A percentile compares a stretch with the other conserved stretches of the same genome.
Conservation (phyloP, 2,797 vertebrate species). For the Pogonophryne albipinna region DNA sequence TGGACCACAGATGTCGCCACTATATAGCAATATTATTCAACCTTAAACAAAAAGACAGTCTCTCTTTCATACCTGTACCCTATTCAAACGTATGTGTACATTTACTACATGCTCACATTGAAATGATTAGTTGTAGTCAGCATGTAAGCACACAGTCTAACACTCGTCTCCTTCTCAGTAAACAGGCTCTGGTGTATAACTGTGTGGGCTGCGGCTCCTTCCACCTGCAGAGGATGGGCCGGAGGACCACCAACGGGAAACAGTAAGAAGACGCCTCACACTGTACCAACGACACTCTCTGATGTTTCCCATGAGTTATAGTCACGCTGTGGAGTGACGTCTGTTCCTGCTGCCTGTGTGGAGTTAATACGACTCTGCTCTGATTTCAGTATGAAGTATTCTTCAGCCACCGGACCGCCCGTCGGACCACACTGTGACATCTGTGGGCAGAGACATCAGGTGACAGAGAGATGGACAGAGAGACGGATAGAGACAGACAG, state of each 20-base stretch:
- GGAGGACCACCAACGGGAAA: constrained; percentile 80
- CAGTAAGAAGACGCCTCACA: constrained; percentile 76
- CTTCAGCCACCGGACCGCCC: constrained; percentile 89
- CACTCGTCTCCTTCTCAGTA: constrained; percentile 76
- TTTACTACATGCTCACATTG: background rate
- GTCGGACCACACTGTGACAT: constrained; percentile 87
- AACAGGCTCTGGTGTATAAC: constrained; percentile 93
- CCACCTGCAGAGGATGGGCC: constrained; percentile 91
- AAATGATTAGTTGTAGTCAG: background rate
- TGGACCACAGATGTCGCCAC: too few relatives aligned
- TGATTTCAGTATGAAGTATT: constrained; percentile 89
- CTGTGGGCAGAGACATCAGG: constrained; percentile 93
- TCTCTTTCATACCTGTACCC: too few relatives aligned
- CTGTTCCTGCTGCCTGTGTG: too few relatives aligned
- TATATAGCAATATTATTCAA: too few relatives aligned
- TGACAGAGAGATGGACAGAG: constrained; percentile 41
- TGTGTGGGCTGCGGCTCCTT: constrained; percentile 93
- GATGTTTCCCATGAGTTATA: too few relatives aligned
- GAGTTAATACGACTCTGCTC: constrained; percentile 11
- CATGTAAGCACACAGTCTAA: too few relatives aligned
- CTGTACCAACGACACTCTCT: too few relatives aligned
- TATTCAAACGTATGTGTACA: too few relatives aligned
- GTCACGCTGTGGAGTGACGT: too few relatives aligned
- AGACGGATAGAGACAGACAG: too few relatives aligned
- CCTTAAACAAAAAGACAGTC: too few relatives aligned